Evolutionary conservation across 2,888 invertebrate species (phyloP).

Genomic region (Danaus chrysippus): DNA sequence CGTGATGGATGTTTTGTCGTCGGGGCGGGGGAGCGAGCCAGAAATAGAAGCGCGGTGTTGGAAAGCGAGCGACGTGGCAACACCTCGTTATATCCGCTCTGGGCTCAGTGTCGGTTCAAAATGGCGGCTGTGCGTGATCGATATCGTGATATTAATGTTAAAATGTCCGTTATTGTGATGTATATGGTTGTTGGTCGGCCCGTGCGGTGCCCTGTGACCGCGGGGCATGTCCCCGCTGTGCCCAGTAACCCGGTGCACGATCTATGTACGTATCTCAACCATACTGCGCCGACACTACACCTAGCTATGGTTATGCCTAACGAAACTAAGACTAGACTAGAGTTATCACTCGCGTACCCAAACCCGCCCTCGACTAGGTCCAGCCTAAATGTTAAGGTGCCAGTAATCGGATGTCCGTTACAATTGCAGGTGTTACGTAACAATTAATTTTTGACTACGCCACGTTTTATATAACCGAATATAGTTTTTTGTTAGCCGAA

Average conservation of each 20-base stretch:
- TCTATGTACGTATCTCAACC: constrained; percentile 76
- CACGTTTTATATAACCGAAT: neutral
- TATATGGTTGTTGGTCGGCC: constrained; percentile 72
- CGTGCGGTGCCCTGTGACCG: constrained; percentile 66
- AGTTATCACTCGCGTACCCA: constrained; percentile 50
- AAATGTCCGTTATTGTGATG: constrained; percentile 73
- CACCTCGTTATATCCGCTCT: constrained; percentile 57
- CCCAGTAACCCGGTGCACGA: constrained; percentile 63
- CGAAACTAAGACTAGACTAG: constrained; percentile 49
- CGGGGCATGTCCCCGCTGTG: constrained; percentile 59
- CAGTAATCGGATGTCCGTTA: constrained; percentile 43
- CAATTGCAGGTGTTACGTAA: constrained; percentile 43
- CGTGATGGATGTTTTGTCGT: constrained; percentile 62
- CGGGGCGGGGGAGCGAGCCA: constrained; percentile 57
- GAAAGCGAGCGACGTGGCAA: constrained; percentile 74
- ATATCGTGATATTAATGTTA: constrained; percentile 73
- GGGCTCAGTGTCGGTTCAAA: constrained; percentile 76
- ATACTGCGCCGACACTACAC: constrained; percentile 72
- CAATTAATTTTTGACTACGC: constrained; percentile 1
- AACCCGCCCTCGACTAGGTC: constrained; percentile 41
- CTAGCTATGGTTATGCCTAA: constrained; percentile 58
- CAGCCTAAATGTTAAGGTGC: constrained; percentile 38
- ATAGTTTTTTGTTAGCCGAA: constrained; percentile 11
- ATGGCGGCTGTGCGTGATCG: constrained; percentile 79
- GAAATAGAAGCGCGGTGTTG: constrained; percentile 72